Evolutionary conservation across 2,888 invertebrate genomes (phyloP), one percentile per base, ranked within the genome.

Genomic region (Amphipyra berbera): DNA sequence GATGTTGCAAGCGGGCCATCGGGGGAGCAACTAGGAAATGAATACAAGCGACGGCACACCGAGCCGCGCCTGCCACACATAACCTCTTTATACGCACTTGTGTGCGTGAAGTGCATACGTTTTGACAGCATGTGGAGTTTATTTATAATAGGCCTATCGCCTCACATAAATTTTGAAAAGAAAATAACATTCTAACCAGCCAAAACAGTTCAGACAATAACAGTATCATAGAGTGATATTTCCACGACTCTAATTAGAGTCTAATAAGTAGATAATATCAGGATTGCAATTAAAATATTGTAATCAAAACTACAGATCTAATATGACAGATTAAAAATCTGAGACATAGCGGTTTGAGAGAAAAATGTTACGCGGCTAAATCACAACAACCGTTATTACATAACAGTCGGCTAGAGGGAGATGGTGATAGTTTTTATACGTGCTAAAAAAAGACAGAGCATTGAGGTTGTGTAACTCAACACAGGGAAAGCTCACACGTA

Each of bases 341-440:
- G 76, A 84, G 83, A 81, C 78, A 78, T 90, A 91, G 89, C 90
- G 89, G 90, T 89, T 84, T 84, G 30, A 86, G 80, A 90, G 90
- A 93, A 93, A 94, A 94, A 94, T 92, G 92, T 91, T 93, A 93
- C 90, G 84, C 88, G 85, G 88, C 89, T 88, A 93, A 92, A 91
- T 90, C 88, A 90, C 90, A 93, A 93, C 91, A 90, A 92, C 94
- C 93, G 94, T 94, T 94, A 94, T 95, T 94, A 90, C 90, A 93
- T 95, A 95, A 95, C 94, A 92, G 93, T 90, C 82, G 67, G 88
- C 68, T 76, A 69, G 87, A 92, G 63, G 67, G 89, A 85, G 90
- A 90, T 49, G 68, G 78, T 58, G 48, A 73, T 72, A 80, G 68
- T 65, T 70, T 64, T 71, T 72, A 57, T 79, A 73, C 65, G 67